These are phyloP conservation scores for Dynastes grantii DNA, from an alignment of 2,888 invertebrate genomes.

Conservation along the genomic window DNA sequence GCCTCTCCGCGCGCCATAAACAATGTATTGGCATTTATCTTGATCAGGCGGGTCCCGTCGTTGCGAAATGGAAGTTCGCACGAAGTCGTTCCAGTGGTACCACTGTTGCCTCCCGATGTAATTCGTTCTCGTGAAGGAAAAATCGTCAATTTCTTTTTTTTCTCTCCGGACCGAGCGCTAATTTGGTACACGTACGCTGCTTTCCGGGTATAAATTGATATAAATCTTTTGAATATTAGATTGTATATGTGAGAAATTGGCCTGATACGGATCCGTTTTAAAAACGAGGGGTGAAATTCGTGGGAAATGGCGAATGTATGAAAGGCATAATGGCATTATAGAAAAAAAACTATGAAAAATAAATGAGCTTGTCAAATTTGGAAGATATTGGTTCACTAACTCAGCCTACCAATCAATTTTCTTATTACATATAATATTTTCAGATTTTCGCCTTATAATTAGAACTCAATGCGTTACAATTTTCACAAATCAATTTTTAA, in stretches of 20 bases:
- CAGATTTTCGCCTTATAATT: too few relatives aligned
- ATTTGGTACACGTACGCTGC: constrained; percentile 37
- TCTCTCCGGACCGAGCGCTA: constrained; percentile 1
- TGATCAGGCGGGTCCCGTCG: constrained; percentile 35
- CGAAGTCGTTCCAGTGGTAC: neutral
- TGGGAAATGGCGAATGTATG: neutral
- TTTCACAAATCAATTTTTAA: too few relatives aligned
- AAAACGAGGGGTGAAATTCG: neutral
- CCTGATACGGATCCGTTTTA: constrained; percentile 2
- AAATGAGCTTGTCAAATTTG: too few relatives aligned
- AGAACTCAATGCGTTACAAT: too few relatives aligned
- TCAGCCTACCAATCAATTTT: too few relatives aligned
- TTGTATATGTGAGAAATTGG: constrained; percentile 30
- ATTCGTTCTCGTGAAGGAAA: constrained; percentile 30
- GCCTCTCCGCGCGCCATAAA: constrained; percentile 45
- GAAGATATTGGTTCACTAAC: too few relatives aligned
- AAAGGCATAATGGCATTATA: neutral
- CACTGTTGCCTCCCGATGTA: neutral
- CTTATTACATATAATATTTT: too few relatives aligned
- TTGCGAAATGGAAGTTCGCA: constrained; percentile 22
- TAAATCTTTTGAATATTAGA: constrained; percentile 39
- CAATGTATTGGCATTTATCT: constrained; percentile 50
- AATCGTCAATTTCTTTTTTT: constrained; percentile 32
- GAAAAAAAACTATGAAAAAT: neutral
- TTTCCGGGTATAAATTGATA: constrained; percentile 31